A percentile compares a stretch with the other conserved stretches of the same genome.
Evolutionary conservation across 2,888 invertebrate genomes (phyloP).

Genomic region (Nudaria mundana): DNA sequence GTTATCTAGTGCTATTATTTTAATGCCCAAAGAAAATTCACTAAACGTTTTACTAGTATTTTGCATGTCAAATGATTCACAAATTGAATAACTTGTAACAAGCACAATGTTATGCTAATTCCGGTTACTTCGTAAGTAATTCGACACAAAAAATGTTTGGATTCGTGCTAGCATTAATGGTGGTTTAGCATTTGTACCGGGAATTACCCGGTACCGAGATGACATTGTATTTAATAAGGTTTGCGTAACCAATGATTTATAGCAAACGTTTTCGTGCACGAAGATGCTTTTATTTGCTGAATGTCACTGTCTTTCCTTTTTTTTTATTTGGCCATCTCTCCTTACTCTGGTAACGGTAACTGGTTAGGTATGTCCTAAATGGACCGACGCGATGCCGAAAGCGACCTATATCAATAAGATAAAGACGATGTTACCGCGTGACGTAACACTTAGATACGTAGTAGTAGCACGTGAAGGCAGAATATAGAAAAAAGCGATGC

Average conservation of each 20-base stretch:
- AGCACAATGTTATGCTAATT: constrained; percentile 12
- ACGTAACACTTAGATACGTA: no score
- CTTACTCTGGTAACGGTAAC: no score
- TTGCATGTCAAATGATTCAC: constrained; percentile 19
- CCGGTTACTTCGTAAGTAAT: no score
- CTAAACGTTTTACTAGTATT: constrained; percentile 3
- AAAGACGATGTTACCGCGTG: no score
- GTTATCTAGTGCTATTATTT: background rate
- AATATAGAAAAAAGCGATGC: no score
- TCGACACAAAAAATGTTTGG: constrained; percentile 16
- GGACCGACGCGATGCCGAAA: no score
- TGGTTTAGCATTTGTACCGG: constrained; percentile 17
- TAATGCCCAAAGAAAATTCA: background rate
- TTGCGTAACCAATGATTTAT: constrained; percentile 24
- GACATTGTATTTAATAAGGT: constrained; percentile 23
- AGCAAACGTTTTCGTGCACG: constrained; percentile 31
- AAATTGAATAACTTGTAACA: constrained; percentile 24
- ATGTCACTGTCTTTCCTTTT: no score
- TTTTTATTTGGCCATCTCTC: no score
- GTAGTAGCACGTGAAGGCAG: no score
- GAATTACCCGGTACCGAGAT: constrained; percentile 23
- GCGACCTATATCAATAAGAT: no score
- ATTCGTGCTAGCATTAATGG: constrained; percentile 22
- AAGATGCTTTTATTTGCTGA: constrained; percentile 18
- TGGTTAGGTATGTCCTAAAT: no score